Base-by-base conservation (phyloP, 2,888 invertebrate species). In the Dendrolimus houi region DNA sequence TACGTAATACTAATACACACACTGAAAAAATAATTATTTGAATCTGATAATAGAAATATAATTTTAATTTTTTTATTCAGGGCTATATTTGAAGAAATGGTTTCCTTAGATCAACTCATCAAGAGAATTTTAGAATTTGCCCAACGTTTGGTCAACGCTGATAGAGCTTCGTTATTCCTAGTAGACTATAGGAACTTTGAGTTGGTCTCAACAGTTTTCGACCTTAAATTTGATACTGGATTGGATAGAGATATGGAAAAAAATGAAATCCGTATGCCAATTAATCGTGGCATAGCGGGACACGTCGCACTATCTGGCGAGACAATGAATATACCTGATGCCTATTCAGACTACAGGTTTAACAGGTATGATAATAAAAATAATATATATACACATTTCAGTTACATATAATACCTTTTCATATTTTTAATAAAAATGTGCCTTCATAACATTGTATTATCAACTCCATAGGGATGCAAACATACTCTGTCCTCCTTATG, bases 71-170 rank as follows among this genome's bases (percentile, higher is more conserved):
- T 41, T 29, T 12, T 54, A 60, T 86, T 52, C 82, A 96, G 96
- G 78, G 95, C 95, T 9, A 96, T 97, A 73, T 97, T 97, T 74
- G 96, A 96, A 87, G 96, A 97, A 72, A 96, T 97, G 93, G 94
- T 95, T 55, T 95, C 95, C 64, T 94, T 96, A 91, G 96, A 96
- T 68, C 92, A 93, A 59, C 91, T 97, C 1, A 96, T 97, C 47
- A 94, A 95, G 78, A 95, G 95, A 75, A 95, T 97, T 60, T 94
- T 97, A 93, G 95, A 95, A 75, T 96, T 95, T 74, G 96, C 96
- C 0, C 96, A 96, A 76, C 92, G 93, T 54, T 85, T 97, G 8
- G 96, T 97, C 8, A 94, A 94, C 67, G 97, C 97, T 0, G 97
- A 97, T 74, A 85, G 96, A 47, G 96, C 96, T 0, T 96, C 96